A percentile compares a stretch with the other conserved stretches of the same genome.
These are phyloP conservation scores for Eupithecia vulgata DNA, from an alignment of 2,888 invertebrate genomes.

Conservation along the genomic window DNA sequence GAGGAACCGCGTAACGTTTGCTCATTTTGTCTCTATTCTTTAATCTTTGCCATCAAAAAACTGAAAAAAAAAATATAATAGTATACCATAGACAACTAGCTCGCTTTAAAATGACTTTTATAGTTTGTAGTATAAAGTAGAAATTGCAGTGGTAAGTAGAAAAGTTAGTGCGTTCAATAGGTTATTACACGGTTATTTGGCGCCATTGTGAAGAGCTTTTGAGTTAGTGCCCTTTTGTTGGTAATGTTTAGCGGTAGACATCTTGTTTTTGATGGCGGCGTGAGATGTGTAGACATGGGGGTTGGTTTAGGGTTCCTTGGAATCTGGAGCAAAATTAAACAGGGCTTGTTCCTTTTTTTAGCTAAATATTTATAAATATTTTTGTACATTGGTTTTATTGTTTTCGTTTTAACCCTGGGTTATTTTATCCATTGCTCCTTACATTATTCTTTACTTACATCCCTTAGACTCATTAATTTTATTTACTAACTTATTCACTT, in stretches of 20 bases:
- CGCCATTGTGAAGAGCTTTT: constrained; percentile 66
- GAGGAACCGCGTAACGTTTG: constrained; percentile 40
- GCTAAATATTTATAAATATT: too few relatives aligned
- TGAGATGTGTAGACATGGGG: constrained; percentile 44
- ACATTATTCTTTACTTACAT: too few relatives aligned
- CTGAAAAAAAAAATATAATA: constrained; percentile 24
- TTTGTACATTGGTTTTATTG: too few relatives aligned
- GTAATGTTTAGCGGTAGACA: constrained; percentile 75
- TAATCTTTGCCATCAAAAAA: constrained; percentile 42
- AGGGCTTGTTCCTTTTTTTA: background rate
- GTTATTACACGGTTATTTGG: constrained; percentile 81
- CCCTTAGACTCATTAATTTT: too few relatives aligned
- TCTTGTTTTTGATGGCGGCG: constrained; percentile 64
- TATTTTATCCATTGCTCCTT: too few relatives aligned
- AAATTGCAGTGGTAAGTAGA: constrained; percentile 8
- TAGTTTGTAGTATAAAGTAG: background rate
- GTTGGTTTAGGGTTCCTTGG: constrained; percentile 30
- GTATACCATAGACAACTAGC: constrained; percentile 8
- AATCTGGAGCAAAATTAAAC: background rate
- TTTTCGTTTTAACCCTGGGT: too few relatives aligned
- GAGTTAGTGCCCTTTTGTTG: constrained; percentile 64
- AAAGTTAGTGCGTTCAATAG: constrained; percentile 65
- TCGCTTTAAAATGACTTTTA: constrained; percentile 1
- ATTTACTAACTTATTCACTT: too few relatives aligned
- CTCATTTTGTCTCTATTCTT: constrained; percentile 48